Conservation (phyloP, 2,113 vertebrate species). For the Tor tambroides region DNA sequence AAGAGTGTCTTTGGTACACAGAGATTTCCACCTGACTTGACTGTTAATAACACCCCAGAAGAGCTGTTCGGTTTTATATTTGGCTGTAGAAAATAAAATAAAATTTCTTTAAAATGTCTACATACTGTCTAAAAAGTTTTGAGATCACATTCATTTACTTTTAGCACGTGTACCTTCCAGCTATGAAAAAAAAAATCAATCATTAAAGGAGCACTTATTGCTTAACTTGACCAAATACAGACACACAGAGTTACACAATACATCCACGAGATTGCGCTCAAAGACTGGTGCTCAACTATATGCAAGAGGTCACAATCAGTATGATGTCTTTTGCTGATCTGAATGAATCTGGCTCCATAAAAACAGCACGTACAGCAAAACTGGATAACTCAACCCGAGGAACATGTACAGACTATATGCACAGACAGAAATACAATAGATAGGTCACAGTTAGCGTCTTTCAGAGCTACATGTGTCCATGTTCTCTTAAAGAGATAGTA, state of each 20-base stretch:
- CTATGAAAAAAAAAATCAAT: background rate
- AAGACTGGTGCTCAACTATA: background rate
- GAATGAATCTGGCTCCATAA: background rate
- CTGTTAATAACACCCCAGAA: background rate
- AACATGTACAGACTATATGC: background rate
- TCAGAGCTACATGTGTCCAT: background rate
- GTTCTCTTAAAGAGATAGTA: background rate
- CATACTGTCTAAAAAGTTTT: background rate
- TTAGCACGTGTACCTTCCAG: too few species aligned
- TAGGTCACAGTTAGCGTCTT: background rate
- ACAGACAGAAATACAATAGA: background rate
- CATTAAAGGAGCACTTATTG: background rate
- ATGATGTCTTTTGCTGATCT: background rate
- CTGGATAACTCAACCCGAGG: background rate
- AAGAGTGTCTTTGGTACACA: background rate
- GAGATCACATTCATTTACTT: slow-evolving; percentile 9
- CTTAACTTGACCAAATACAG: slow-evolving; percentile 2
- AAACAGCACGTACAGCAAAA: background rate
- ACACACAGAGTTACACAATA: background rate
- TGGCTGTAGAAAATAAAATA: background rate
- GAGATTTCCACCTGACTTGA: background rate
- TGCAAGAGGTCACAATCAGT: background rate
- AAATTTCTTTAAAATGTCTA: background rate
- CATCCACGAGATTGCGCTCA: background rate
- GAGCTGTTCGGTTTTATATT: background rate